These are phyloP conservation scores for Neria commutata DNA, from an alignment of 2,888 invertebrate genomes.

Conservation along the genomic window DNA sequence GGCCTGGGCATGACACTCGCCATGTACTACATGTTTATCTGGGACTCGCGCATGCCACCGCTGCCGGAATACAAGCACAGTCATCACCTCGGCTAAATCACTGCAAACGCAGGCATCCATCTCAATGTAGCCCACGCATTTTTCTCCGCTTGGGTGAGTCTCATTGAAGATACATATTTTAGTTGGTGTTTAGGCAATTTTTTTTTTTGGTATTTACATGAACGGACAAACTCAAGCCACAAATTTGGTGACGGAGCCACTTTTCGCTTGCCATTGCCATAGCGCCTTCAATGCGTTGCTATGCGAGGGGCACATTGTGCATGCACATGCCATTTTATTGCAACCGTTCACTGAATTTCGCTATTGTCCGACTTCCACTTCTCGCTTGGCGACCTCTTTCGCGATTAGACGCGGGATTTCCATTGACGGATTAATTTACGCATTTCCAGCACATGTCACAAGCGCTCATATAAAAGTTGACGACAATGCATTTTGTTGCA, in stretches of 20 bases:
- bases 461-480: slow-evolving; percentile 39
- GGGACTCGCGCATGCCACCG: slow-evolving; percentile 60
- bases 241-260: too few relatives aligned
- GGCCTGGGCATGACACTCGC: slow-evolving; percentile 57
- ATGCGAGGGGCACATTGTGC: too few relatives aligned
- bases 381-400: too few relatives aligned
- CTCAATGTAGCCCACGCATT: neutral
- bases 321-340: too few relatives aligned
- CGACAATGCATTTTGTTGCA: slow-evolving; percentile 39
- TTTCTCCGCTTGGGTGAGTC: too few relatives aligned
- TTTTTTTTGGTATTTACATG: too few relatives aligned
- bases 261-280: too few relatives aligned
- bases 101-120: neutral
- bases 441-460: slow-evolving; percentile 19
- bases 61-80: slow-evolving; percentile 56
- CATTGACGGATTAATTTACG: slow-evolving; percentile 23
- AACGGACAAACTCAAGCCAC: too few relatives aligned
- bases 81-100: slow-evolving; percentile 52
- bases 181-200: neutral
- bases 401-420: too few relatives aligned
- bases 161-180: neutral
- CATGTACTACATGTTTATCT: slow-evolving; percentile 57
- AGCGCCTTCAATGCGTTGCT: too few relatives aligned
- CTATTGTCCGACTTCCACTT: too few relatives aligned
- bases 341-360: too few relatives aligned